phyloP scores from a whole-genome alignment of 2,888 invertebrate species.

The Hetaerina titia region DNA sequence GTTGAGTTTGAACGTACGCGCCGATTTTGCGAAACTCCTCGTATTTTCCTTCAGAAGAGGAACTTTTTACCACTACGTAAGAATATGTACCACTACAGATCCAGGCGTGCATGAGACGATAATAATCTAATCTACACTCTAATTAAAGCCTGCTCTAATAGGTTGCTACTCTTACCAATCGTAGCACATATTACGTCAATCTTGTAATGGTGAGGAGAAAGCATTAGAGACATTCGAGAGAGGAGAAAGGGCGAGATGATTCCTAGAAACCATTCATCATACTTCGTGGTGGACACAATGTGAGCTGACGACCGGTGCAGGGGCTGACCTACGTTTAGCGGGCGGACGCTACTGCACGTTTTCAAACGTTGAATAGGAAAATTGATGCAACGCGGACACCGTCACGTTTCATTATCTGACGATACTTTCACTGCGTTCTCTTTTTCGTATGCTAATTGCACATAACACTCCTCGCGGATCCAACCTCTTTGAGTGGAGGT shows the following conservation, averaged over 20 bases:
- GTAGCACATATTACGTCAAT: no score
- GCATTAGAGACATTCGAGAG: not conserved
- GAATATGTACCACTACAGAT: no score
- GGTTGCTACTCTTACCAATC: no score
- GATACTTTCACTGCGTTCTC: not conserved
- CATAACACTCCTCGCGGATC: not conserved
- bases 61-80: no score
- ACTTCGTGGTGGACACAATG: not conserved
- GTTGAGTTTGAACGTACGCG: no score
- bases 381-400: not conserved
- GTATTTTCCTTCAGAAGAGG: no score
- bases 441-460: not conserved
- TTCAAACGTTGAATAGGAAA: not conserved
- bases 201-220: no score
- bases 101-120: no score
- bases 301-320: not conserved
- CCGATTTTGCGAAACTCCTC: no score
- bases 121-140: no score
- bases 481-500: no score
- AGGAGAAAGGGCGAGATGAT: not conserved
- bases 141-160: no score
- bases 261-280: not conserved
- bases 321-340: not conserved
- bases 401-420: not conserved
- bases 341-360: not conserved